A percentile compares a stretch with the other conserved stretches of the same genome.
These are phyloP conservation scores for Phorcus lineatus DNA, from an alignment of 2,888 invertebrate species.

Conservation along the genomic window DNA sequence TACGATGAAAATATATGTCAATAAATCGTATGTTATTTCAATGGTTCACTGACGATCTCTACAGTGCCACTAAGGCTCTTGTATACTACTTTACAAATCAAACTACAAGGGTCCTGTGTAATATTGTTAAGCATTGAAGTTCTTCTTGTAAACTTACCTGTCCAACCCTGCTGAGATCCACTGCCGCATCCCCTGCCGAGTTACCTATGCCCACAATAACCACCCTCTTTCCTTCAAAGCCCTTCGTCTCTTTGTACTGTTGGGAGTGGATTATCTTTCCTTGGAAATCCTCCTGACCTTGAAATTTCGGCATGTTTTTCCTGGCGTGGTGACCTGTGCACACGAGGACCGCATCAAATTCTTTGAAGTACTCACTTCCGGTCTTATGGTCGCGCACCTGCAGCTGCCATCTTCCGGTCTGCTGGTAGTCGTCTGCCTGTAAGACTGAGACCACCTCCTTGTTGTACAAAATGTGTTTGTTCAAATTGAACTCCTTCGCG, in stretches of 20 bases:
- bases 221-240: slow-evolving; percentile 72
- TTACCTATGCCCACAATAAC: slow-evolving; percentile 78
- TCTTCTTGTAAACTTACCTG: slow-evolving; percentile 27
- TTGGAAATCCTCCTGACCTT: slow-evolving; percentile 59
- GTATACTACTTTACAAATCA: no score
- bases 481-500: slow-evolving; percentile 66
- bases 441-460: slow-evolving; percentile 59
- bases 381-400: slow-evolving; percentile 52
- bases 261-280: slow-evolving; percentile 67
- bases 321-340: slow-evolving; percentile 69
- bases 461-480: slow-evolving; percentile 64
- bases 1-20: no score
- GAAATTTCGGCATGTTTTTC: slow-evolving; percentile 53
- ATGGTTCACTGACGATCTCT: no score
- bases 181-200: slow-evolving; percentile 77
- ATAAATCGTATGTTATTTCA: no score
- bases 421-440: slow-evolving; percentile 49
- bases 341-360: slow-evolving; percentile 64
- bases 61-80: no score
- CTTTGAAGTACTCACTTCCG: slow-evolving; percentile 39
- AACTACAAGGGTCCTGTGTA: no score
- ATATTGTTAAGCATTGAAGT: no score
- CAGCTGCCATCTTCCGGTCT: slow-evolving; percentile 67
- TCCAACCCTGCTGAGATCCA: slow-evolving; percentile 70
- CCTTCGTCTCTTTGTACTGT: slow-evolving; percentile 60